These are phyloP conservation scores for Melanotaenia parkinsoni DNA, from an alignment of 2,797 vertebrate genomes.

Conservation along the genomic window DNA sequence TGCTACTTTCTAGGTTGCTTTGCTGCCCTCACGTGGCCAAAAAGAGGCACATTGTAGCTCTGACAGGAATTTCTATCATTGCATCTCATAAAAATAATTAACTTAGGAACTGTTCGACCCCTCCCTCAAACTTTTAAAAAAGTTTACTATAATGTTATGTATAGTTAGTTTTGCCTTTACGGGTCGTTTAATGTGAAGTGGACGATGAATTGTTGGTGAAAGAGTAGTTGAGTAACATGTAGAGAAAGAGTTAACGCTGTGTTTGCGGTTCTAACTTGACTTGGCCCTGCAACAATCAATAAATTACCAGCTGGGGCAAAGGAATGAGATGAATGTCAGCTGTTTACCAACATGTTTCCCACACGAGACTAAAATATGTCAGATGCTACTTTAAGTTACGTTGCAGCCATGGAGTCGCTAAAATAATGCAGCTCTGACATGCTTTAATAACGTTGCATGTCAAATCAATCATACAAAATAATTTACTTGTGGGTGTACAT, in stretches of 20 bases:
- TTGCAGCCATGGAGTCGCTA: neutral
- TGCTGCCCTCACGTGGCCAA: neutral
- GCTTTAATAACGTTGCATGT: no score
- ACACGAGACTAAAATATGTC: neutral
- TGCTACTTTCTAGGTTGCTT: neutral
- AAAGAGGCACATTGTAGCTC: neutral
- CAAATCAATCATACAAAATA: no score
- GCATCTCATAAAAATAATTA: neutral
- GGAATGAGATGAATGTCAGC: neutral
- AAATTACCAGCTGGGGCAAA: no score
- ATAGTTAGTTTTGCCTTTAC: neutral
- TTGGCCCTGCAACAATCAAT: no score
- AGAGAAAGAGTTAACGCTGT: neutral
- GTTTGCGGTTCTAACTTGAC: no score
- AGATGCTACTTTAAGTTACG: neutral
- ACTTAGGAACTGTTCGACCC: neutral
- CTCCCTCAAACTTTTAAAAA: neutral
- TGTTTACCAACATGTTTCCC: neutral
- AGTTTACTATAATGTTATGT: neutral
- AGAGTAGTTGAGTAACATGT: no score
- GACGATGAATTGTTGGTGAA: neutral
- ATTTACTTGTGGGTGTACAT: neutral
- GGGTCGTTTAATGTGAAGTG: neutral
- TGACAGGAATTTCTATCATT: neutral
- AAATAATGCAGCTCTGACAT: neutral